A percentile compares a stretch with the other conserved stretches of the same genome.
Conservation (phyloP, 1,140 invertebrate genomes). For the Cyphomyrmex costatus region DNA sequence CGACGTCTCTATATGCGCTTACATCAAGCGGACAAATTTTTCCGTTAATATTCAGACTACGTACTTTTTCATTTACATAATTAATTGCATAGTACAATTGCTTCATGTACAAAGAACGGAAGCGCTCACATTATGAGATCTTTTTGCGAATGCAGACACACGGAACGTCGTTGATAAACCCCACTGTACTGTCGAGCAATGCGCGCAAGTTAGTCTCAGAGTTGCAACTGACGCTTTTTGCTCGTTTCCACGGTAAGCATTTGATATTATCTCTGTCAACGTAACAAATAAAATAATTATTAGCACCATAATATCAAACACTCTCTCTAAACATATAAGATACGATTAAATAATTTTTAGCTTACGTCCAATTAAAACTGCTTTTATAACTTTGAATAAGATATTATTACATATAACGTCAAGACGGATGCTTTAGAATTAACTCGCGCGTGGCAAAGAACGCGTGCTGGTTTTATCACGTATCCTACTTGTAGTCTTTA, state of each 20-base stretch:
- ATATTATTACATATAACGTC: background rate
- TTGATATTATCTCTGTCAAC: background rate
- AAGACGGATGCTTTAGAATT: background rate
- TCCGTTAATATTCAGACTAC: background rate
- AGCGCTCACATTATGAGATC: background rate
- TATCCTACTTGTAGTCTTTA: background rate
- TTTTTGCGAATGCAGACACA: background rate
- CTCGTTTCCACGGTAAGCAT: background rate
- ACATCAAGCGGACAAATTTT: background rate
- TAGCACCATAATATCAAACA: background rate
- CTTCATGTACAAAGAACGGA: background rate
- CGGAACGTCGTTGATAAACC: conserved; percentile 14
- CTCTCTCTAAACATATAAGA: background rate
- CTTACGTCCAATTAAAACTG: background rate
- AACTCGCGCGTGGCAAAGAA: background rate
- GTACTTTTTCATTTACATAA: background rate
- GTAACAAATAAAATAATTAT: conserved; percentile 18
- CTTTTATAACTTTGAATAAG: background rate
- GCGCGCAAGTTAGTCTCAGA: conserved; percentile 16
- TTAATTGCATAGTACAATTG: background rate
- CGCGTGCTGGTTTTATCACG: background rate
- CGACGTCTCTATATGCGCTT: background rate
- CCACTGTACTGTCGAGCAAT: background rate
- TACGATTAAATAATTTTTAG: conserved; percentile 2
- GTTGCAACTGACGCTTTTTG: conserved; percentile 1